Base-by-base conservation (phyloP, 2,797 vertebrate species). In the Rallus crepitans region DNA sequence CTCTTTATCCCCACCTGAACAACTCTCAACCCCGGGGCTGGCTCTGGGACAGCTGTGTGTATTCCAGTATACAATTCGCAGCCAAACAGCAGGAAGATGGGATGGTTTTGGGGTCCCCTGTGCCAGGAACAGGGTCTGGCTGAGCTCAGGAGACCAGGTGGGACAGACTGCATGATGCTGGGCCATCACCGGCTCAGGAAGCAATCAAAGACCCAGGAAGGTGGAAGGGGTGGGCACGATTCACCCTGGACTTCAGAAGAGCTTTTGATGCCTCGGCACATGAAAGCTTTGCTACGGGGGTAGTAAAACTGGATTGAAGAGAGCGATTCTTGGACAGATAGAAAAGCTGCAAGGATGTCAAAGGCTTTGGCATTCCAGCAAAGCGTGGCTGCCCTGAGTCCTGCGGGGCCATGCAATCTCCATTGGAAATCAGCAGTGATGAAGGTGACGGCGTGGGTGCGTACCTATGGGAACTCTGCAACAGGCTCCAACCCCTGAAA, bases 181-280 rank as follows among this genome's bases (percentile, higher is more conserved):
- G 40, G 55, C 71, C 42, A 55, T 61, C 28, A 2, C 33, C 59
- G 60, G 45, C 85, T 89, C 2, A 0, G 37, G 77, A 70, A 80
- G 76, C 9, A 40, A 63, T 30, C 63, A 69, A 56, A 65, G 65
- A 19, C n/a, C 21, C 2, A 7, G 70, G 47, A n/a, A 50, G 68
- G 73, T 82, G 70, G 50, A 87, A 87, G 47, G 52, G 84, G 66
- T 19, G 61, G 57, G 57, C 87, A 65, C 39, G 42, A 80, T 63
- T 87, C 84, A 77, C 60, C 71, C 68, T 9, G 56, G 66, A n/a
- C 87, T 87, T 91, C 87, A 93, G 87, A 94, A 87, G 65, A 80
- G 63, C 84, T 93, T 89, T 80, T 89, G 93, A 92, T 87, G 87
- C 89, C 87, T 85, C 35, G 12, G 59, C 70, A 84, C 83, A 84